Conservation (phyloP, 2,797 vertebrate species). For the Liparis tanakae region DNA sequence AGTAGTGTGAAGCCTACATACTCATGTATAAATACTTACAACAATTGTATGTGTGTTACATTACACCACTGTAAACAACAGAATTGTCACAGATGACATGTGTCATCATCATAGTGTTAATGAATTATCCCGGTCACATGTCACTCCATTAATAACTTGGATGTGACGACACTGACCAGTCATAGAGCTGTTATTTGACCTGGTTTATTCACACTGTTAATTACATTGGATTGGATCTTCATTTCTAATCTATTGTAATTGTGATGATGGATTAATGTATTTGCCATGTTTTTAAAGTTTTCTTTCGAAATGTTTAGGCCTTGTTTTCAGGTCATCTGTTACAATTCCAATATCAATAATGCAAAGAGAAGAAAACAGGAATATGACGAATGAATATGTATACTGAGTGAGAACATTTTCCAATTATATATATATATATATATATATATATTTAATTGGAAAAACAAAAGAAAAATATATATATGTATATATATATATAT, state of each 20-base stretch:
- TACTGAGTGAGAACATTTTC: neutral
- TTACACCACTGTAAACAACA: neutral
- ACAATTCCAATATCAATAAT: neutral
- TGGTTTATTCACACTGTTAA: neutral
- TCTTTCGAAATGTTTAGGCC: neutral
- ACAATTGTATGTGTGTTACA: neutral
- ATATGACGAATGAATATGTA: neutral
- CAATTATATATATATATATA: neutral
- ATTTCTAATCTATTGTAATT: neutral
- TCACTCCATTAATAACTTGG: neutral
- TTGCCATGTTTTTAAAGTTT: neutral
- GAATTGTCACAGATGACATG: neutral
- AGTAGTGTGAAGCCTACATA: neutral
- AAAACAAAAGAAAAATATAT: neutral
- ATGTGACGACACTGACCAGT: neutral
- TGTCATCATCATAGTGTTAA: neutral
- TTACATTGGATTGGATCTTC: neutral
- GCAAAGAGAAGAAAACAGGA: neutral
- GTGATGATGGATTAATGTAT: neutral
- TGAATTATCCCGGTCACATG: neutral
- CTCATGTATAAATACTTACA: neutral
- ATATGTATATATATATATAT: too few relatives aligned
- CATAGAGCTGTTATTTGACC: neutral
- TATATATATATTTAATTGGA: too few relatives aligned
- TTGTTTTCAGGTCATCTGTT: neutral